These are phyloP conservation scores for Buteo buteo DNA, from an alignment of 2,113 vertebrate species.

Conservation along the genomic window DNA sequence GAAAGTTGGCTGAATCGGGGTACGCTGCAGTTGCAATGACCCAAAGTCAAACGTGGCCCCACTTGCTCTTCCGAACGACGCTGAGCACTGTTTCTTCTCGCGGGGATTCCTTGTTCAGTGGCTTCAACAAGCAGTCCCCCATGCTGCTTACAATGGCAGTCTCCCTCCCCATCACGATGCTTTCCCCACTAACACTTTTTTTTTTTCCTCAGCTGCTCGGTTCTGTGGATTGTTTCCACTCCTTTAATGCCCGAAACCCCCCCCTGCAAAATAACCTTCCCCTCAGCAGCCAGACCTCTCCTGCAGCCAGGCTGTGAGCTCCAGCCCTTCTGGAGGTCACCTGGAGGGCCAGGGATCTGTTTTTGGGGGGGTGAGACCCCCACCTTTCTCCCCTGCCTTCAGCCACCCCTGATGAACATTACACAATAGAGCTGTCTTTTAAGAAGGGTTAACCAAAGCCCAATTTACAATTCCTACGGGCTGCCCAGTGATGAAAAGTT, in stretches of 20 bases:
- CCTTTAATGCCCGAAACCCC: not conserved
- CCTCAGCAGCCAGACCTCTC: not conserved
- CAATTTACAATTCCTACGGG: not conserved
- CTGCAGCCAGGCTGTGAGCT: not conserved
- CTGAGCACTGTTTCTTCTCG: not conserved
- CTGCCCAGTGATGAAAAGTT: not conserved
- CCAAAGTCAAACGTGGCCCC: not conserved
- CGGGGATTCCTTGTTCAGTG: not conserved
- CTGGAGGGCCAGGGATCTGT: accelerated
- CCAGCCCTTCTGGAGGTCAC: not conserved
- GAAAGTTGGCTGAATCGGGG: not conserved
- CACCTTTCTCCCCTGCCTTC: accelerated
- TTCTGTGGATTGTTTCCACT: not conserved
- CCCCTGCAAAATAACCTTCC: not conserved
- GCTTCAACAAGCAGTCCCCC: not conserved
- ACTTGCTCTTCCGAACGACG: accelerated
- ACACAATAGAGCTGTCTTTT: not conserved
- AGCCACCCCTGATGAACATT: not conserved
- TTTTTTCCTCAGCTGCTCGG: not conserved
- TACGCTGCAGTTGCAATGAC: not conserved
- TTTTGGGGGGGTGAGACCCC: not conserved
- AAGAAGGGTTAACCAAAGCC: not conserved
- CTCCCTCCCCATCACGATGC: accelerated
- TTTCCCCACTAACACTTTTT: not conserved
- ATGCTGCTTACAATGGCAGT: not conserved